A percentile compares a stretch with the other conserved stretches of the same genome.
Evolutionary conservation across 35 echinoderm and acorn worm species (phyloP).

Genomic region (Hemicentrotus pulcherrimus): DNA sequence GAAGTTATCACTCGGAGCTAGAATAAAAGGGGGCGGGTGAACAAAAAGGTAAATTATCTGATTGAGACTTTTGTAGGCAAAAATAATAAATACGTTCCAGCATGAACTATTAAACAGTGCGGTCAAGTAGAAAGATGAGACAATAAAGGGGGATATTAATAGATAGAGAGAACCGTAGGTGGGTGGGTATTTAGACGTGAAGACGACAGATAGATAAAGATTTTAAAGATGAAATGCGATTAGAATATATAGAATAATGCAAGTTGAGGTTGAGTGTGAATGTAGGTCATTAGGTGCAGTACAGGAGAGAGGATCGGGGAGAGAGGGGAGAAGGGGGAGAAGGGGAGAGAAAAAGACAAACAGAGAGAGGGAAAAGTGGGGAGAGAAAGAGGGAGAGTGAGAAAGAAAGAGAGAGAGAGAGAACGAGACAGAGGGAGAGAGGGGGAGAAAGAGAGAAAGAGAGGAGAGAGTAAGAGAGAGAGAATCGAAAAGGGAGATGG

Average conservation of each 20-base stretch:
- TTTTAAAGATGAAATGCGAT: neutral
- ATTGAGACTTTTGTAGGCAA: neutral
- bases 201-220: neutral
- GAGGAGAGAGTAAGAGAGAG: neutral
- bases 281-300: neutral
- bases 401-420: neutral
- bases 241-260: neutral
- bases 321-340: neutral
- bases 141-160: neutral
- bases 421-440: neutral
- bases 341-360: constrained; percentile 14
- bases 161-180: neutral
- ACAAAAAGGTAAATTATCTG: neutral
- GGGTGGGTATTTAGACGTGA: neutral
- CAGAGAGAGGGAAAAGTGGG: neutral
- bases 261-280: neutral
- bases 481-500: neutral
- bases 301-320: neutral
- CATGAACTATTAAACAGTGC: neutral
- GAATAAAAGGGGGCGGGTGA: neutral
- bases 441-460: neutral
- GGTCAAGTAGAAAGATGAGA: neutral
- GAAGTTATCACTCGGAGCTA: neutral
- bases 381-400: neutral
- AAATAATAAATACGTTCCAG: constrained; percentile 4